Evolutionary conservation across 1,140 invertebrate species (phyloP).

Genomic region (Geopemphigus sp.): DNA sequence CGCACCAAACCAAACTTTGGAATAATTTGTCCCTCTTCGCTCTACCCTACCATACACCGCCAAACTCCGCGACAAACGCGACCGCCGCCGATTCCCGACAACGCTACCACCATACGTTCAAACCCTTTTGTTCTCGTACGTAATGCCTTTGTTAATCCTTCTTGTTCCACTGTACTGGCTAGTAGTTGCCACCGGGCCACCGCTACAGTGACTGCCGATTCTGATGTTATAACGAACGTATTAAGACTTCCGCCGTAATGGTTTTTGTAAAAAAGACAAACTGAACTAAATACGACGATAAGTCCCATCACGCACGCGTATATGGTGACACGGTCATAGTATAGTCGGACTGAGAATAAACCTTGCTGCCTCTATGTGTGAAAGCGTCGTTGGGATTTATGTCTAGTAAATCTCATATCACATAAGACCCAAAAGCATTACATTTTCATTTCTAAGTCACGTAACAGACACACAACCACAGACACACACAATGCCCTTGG

Average conservation of each 20-base stretch:
- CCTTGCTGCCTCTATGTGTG: too few relatives aligned
- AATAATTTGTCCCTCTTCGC: constrained; percentile 47
- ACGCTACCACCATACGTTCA: neutral
- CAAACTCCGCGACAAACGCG: too few relatives aligned
- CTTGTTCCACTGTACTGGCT: neutral
- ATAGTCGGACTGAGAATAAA: too few relatives aligned
- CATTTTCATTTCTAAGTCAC: too few relatives aligned
- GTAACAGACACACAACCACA: too few relatives aligned
- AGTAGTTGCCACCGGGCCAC: neutral
- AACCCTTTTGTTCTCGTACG: constrained; percentile 24
- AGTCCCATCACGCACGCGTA: too few relatives aligned
- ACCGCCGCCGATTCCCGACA: neutral
- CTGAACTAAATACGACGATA: too few relatives aligned
- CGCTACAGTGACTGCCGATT: neutral
- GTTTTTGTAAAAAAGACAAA: constrained; percentile 4
- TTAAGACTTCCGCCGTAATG: neutral
- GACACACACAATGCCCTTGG: too few relatives aligned
- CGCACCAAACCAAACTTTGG: constrained; percentile 24
- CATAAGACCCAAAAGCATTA: too few relatives aligned
- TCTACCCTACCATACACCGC: neutral
- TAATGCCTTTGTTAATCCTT: constrained; percentile 45
- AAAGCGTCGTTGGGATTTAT: too few relatives aligned
- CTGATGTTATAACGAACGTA: constrained; percentile 17
- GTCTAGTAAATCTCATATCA: too few relatives aligned
- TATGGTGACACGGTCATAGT: too few relatives aligned